Base-by-base conservation (phyloP, 2,113 vertebrate species). In the Brachyistius frenatus region DNA sequence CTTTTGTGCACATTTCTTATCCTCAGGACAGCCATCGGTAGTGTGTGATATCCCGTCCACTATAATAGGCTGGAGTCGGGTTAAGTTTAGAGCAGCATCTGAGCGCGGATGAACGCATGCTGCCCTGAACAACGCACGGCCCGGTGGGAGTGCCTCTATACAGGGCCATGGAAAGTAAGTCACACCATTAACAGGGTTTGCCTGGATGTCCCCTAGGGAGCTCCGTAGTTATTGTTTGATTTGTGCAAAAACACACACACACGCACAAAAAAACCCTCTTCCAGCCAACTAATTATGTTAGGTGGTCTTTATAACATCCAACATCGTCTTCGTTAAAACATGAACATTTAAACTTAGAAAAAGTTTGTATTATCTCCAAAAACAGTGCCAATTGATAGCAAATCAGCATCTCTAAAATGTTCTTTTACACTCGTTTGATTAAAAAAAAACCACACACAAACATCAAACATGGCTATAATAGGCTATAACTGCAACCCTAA, bases 1-100 rank as follows among this genome's bases (percentile, higher is more conserved):
- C 88, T 86, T 88, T 88, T 93, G 64, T 91, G 92, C 13, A 37
- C 61, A 66, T 85, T 91, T 80, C 92, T 90, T 50, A 93, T 67
- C 69, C 84, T 92, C 49, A 92, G 35, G 14, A 88, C 81, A 85
- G 90, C 89, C 94, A 94, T 94, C 3, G 50, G 67, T 80, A 41
- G 30, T 14, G 53, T 31, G 16, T 52, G 62, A 67, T 66, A 9
- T 57, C 39, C 23, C 44, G 36, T 75, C 32, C 63, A 50, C 54
- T 73, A 36, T 80, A 77, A 73, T 5, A 54, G 65, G 56, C 76
- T 44, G 1, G 30, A 47, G 39, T 58, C 2, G 2, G 9, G 53
- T 58, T 36, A 37, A 46, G 66, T 44, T 62, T 1, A 70, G 33
- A 64, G 63, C 63, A 65, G 73, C 76, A 63, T 76, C 76, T 65